Evolutionary conservation across 1,140 invertebrate species (phyloP).

Genomic region (Drosophila kepulauana): DNA sequence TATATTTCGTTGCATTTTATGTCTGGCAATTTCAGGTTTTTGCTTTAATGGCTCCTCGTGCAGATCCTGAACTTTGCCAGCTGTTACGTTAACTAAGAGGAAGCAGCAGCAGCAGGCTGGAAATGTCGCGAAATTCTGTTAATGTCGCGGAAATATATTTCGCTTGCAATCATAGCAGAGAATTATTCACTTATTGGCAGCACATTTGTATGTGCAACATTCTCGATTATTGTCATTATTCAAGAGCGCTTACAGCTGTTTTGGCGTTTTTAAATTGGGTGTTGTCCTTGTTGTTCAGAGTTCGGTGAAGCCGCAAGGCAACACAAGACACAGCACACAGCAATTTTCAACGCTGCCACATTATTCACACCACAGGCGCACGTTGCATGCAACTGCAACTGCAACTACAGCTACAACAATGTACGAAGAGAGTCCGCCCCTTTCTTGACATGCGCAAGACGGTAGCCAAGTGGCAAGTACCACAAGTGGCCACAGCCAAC

Average conservation of each 20-base stretch:
- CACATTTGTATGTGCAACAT: conserved; percentile 15
- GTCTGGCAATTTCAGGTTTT: conserved; percentile 60
- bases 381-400: conserved; percentile 15
- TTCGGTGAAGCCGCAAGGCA: neutral
- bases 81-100: conserved; percentile 24
- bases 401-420: neutral
- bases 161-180: conserved; percentile 6
- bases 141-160: neutral
- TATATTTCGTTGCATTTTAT: conserved; percentile 40
- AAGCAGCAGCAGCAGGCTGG: conserved; percentile 16
- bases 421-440: conserved; percentile 38
- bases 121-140: neutral
- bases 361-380: conserved; percentile 72
- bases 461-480: conserved; percentile 58
- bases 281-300: conserved; percentile 22
- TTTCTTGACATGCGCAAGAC: conserved; percentile 75
- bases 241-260: conserved; percentile 43
- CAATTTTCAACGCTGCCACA: conserved; percentile 63
- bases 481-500: conserved; percentile 47
- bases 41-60: conserved; percentile 55
- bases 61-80: conserved; percentile 56
- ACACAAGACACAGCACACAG: conserved; percentile 7
- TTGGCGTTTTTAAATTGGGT: conserved; percentile 47
- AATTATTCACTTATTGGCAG: conserved; percentile 8
- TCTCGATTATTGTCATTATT: conserved; percentile 9